Percentiles rank a stretch among this genome's conserved stretches.
These are phyloP conservation scores for Sceloporus tristichus DNA, from an alignment of 2,113 vertebrate species.

Conservation along the genomic window DNA sequence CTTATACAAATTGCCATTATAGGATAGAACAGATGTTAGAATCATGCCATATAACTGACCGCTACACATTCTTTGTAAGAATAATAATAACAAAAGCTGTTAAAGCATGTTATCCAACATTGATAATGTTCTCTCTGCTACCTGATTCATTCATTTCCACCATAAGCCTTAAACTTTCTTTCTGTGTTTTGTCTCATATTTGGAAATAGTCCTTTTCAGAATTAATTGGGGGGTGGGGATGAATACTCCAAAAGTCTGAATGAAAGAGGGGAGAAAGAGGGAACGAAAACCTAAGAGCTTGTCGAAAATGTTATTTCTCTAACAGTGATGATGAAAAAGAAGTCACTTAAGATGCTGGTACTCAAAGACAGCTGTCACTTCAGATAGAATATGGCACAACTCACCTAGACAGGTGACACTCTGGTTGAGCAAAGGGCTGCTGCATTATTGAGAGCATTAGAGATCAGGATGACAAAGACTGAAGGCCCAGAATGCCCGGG, in stretches of 20 bases:
- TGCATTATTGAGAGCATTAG: constrained; percentile 78
- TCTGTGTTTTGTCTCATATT: constrained; percentile 70
- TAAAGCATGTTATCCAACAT: constrained; percentile 70
- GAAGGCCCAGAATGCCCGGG: constrained; percentile 77
- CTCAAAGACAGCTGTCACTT: constrained; percentile 95
- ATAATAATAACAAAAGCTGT: constrained; percentile 65
- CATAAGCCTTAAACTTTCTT: constrained; percentile 67
- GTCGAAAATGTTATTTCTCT: constrained; percentile 79
- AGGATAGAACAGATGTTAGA: constrained; percentile 77
- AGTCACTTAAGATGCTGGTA: constrained; percentile 86
- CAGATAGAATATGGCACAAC: constrained; percentile 85
- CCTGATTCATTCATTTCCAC: constrained; percentile 74
- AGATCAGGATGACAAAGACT: constrained; percentile 77
- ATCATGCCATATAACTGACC: constrained; percentile 71
- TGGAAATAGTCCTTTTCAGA: constrained; percentile 73
- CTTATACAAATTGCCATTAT: constrained; percentile 78
- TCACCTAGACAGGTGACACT: constrained; percentile 95
- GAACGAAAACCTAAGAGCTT: constrained; percentile 76
- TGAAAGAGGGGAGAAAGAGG: constrained; percentile 37
- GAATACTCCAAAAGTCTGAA: constrained; percentile 75
- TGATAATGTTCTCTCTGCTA: constrained; percentile 65
- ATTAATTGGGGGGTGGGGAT: constrained; percentile 78
- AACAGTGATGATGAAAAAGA: constrained; percentile 82
- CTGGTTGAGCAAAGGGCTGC: constrained; percentile 83
- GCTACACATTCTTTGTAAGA: constrained; percentile 67